phyloP scores from a whole-genome alignment of 2,113 vertebrate genomes.

The Zosterops hypoxanthus region DNA sequence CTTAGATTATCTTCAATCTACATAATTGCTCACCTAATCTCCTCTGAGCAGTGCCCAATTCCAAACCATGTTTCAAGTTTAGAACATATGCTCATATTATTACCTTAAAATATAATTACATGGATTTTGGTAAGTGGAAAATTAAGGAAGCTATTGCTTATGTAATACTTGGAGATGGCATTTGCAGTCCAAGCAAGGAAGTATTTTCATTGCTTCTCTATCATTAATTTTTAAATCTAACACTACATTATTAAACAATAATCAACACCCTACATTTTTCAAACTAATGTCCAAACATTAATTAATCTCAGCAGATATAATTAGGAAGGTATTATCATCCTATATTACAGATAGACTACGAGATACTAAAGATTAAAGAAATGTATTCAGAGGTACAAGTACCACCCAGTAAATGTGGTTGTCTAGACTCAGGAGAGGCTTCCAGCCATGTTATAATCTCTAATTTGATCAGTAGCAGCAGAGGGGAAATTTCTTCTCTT shows the following conservation, averaged over 20 bases:
- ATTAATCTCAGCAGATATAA: conserved; percentile 4
- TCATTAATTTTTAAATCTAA: conserved; percentile 35
- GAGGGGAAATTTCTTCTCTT: conserved; percentile 59
- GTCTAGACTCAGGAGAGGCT: neutral
- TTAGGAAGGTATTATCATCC: neutral
- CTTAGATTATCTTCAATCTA: conserved; percentile 5
- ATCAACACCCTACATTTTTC: conserved; percentile 2
- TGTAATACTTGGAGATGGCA: neutral
- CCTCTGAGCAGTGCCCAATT: neutral
- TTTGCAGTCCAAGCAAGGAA: conserved; percentile 43
- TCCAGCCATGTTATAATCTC: conserved; percentile 50
- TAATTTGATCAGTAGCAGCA: conserved; percentile 60
- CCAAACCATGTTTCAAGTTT: neutral
- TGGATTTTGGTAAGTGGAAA: conserved; percentile 19
- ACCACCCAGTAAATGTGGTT: neutral
- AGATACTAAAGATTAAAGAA: neutral
- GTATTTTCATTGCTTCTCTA: conserved; percentile 26
- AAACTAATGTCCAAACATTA: neutral
- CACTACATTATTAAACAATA: conserved; percentile 17
- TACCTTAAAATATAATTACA: conserved; percentile 42
- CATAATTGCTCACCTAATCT: neutral
- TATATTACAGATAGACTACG: neutral
- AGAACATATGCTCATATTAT: neutral
- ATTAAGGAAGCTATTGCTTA: conserved; percentile 15
- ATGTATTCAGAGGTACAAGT: neutral